Conservation (phyloP, 2,888 invertebrate genomes). For the Athalia rosae region DNA sequence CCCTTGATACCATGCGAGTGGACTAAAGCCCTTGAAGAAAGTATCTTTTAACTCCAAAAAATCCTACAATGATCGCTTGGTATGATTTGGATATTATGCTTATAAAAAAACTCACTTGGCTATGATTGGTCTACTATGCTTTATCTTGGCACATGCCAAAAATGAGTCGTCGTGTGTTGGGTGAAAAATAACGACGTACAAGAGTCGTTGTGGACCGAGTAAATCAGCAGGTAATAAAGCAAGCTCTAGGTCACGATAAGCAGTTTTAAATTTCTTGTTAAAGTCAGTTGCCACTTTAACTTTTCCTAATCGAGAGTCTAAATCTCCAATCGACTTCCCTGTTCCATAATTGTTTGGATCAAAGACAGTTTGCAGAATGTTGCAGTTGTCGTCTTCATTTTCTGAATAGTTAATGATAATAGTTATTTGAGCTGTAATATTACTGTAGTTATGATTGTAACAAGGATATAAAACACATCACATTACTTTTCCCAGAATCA, state of each 20-base stretch:
- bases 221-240: constrained; percentile 84
- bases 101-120: constrained; percentile 78
- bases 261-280: constrained; percentile 75
- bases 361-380: constrained; percentile 88
- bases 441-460: not conserved
- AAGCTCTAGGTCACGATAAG: constrained; percentile 84
- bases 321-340: constrained; percentile 85
- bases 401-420: constrained; percentile 55
- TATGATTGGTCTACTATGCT: constrained; percentile 79
- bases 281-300: constrained; percentile 82
- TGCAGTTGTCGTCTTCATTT: constrained; percentile 81
- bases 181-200: constrained; percentile 90
- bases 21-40: constrained; percentile 79
- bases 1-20: constrained; percentile 89
- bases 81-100: not conserved
- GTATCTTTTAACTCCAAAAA: constrained; percentile 19
- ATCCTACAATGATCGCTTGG: not conserved
- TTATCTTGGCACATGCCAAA: constrained; percentile 88
- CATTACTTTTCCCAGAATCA: constrained; percentile 79
- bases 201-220: constrained; percentile 83
- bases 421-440: constrained; percentile 20
- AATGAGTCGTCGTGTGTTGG: constrained; percentile 84
- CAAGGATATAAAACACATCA: not conserved
- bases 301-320: constrained; percentile 85
- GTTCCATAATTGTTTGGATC: constrained; percentile 85